Conservation (phyloP, 1,140 invertebrate species). For the Drosophila obscura region DNA sequence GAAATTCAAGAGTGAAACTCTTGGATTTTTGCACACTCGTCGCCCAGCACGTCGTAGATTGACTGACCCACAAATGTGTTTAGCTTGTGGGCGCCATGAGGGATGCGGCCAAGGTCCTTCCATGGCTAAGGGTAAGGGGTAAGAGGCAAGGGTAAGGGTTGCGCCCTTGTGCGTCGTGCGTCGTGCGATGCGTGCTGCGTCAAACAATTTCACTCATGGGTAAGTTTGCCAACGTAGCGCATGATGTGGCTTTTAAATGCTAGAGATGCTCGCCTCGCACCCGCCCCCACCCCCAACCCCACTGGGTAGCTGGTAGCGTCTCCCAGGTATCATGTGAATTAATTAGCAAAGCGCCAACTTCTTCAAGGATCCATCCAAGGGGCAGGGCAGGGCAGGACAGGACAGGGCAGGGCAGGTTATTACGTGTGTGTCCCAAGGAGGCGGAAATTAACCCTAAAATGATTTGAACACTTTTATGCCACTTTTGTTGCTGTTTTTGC, state of each 20-base stretch:
- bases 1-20: conserved; percentile 78
- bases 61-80: conserved; percentile 73
- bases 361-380: neutral
- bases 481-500: conserved; percentile 40
- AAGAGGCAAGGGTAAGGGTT: neutral
- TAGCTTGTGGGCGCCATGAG: conserved; percentile 17
- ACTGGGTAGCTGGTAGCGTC: conserved; percentile 6
- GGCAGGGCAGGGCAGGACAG: neutral
- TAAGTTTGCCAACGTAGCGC: conserved; percentile 51
- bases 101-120: neutral
- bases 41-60: conserved; percentile 51
- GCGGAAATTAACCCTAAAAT: conserved; percentile 76
- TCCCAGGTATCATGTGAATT: conserved; percentile 75
- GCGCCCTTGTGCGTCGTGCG: neutral
- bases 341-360: conserved; percentile 46
- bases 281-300: too few species aligned
- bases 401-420: too few species aligned
- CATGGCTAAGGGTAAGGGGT: too few species aligned
- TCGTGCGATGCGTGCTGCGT: conserved; percentile 52
- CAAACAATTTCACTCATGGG: conserved; percentile 59
- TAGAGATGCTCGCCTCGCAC: too few species aligned
- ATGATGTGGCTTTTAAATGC: conserved; percentile 47
- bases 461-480: conserved; percentile 73
- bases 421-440: conserved; percentile 21
- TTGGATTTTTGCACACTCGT: conserved; percentile 58